Evolutionary conservation across 2,888 invertebrate genomes (phyloP).

Genomic region (Rhagonycha fulva): DNA sequence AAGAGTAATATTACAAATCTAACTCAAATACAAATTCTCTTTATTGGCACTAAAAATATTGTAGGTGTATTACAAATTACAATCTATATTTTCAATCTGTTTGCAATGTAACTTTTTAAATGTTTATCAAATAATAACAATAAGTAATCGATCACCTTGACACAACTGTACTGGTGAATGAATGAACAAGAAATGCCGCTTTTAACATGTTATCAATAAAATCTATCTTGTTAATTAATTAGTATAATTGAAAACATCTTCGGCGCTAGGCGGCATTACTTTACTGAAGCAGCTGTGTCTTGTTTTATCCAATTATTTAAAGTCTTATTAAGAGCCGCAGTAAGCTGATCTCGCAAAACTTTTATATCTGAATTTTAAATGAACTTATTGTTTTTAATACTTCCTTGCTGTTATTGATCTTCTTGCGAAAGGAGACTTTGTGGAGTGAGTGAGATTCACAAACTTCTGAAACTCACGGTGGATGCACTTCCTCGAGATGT

Average conservation of each 20-base stretch:
- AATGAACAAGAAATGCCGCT: constrained; percentile 21
- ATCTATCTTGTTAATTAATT: constrained; percentile 49
- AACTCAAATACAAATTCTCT: neutral
- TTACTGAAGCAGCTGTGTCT: constrained; percentile 40
- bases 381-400: constrained; percentile 22
- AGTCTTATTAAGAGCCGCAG: constrained; percentile 43
- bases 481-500: neutral
- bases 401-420: constrained; percentile 22
- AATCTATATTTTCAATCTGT: neutral
- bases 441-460: neutral
- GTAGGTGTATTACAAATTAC: neutral
- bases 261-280: constrained; percentile 39
- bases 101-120: neutral
- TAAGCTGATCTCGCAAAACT: constrained; percentile 18
- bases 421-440: neutral
- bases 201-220: constrained; percentile 21
- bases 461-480: neutral
- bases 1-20: neutral
- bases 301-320: constrained; percentile 46
- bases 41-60: neutral
- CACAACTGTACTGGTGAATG: constrained; percentile 23
- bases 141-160: constrained; percentile 27
- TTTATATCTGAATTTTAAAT: constrained; percentile 24
- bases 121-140: constrained; percentile 11
- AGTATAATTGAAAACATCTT: constrained; percentile 51